Evolutionary conservation across 1,140 invertebrate species (phyloP).

Genomic region (Drosophila nannoptera): DNA sequence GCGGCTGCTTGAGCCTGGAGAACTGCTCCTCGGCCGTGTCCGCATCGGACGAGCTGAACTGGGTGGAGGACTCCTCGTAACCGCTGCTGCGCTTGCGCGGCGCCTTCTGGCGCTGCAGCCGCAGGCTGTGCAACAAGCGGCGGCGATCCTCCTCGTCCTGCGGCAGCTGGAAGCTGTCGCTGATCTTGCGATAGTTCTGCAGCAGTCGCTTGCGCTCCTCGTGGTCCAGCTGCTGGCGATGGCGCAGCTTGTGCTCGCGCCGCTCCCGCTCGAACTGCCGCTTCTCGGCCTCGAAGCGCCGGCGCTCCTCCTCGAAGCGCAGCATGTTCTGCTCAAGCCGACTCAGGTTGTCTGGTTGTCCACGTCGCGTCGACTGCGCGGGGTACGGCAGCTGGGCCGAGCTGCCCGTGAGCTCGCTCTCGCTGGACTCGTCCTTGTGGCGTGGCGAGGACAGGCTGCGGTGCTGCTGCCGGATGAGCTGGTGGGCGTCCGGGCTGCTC

Average conservation of each 20-base stretch:
- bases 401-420: conserved; percentile 61
- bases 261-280: conserved; percentile 73
- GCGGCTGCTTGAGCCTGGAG: conserved; percentile 1
- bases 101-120: conserved; percentile 62
- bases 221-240: conserved; percentile 70
- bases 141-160: conserved; percentile 70
- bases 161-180: conserved; percentile 72
- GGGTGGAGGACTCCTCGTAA: conserved; percentile 75
- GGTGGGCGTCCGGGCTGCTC: conserved; percentile 60
- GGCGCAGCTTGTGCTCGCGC: conserved; percentile 71
- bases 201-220: conserved; percentile 72
- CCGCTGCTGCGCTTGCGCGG: conserved; percentile 66
- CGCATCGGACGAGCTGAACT: conserved; percentile 75
- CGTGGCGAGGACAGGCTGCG: conserved; percentile 76
- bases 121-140: conserved; percentile 68
- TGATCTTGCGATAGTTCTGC: conserved; percentile 74
- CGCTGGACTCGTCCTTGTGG: conserved; percentile 75
- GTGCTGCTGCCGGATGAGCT: conserved; percentile 66
- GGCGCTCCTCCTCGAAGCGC: conserved; percentile 75
- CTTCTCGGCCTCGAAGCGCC: conserved; percentile 76
- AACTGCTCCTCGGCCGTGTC: conserved; percentile 55
- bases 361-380: conserved; percentile 11
- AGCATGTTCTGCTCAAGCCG: conserved; percentile 70
- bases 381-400: conserved; percentile 16
- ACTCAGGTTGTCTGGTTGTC: conserved; percentile 56